A percentile compares a stretch with the other conserved stretches of the same genome.
Evolutionary conservation across 2,888 invertebrate genomes (phyloP).

Genomic region (Cybosia mesomella): DNA sequence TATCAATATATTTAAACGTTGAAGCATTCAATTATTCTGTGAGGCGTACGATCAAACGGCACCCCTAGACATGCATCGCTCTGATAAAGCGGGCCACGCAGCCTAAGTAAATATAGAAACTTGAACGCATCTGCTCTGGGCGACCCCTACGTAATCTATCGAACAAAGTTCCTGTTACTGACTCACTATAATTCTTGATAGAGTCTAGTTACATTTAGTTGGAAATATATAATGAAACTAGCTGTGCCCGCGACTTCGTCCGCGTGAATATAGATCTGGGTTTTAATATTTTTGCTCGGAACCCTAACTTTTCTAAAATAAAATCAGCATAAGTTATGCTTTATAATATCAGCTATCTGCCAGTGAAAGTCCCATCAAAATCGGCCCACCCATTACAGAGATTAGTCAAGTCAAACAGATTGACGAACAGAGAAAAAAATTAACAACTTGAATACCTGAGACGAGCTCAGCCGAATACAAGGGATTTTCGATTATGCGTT

Average conservation of each 20-base stretch:
- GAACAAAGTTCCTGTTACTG: constrained; percentile 48
- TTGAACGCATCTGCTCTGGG: constrained; percentile 77
- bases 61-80: constrained; percentile 70
- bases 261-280: no score
- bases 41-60: constrained; percentile 58
- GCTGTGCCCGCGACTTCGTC: background rate
- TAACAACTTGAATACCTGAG: no score
- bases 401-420: no score
- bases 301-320: no score
- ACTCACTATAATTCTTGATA: constrained; percentile 34
- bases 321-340: no score
- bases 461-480: no score
- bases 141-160: constrained; percentile 62
- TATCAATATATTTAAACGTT: constrained; percentile 47
- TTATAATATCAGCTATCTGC: no score
- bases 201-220: constrained; percentile 21
- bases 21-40: constrained; percentile 66
- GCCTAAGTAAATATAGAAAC: constrained; percentile 80
- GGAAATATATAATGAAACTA: background rate
- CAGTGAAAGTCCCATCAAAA: no score
- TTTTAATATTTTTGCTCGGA: no score
- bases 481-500: no score
- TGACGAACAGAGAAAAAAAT: no score
- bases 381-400: no score
- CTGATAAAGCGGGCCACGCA: constrained; percentile 72